Base-by-base conservation (phyloP, 2,113 vertebrate genomes). In the Phylloscopus trochiloides region DNA sequence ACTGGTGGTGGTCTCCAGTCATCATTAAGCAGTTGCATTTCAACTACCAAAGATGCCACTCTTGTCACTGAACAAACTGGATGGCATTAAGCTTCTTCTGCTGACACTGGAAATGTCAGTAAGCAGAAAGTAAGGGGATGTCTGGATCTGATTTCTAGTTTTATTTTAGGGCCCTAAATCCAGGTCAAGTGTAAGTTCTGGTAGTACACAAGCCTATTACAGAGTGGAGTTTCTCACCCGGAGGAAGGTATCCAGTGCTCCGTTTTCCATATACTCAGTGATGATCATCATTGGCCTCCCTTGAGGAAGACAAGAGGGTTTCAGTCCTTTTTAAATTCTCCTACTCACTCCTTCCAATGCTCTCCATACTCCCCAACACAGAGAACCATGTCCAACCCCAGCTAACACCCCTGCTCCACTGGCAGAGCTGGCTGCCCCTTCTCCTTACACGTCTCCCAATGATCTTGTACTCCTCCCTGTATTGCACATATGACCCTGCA, bases 221-320 rank as follows among this genome's bases (percentile, higher is more conserved):
- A 82, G 63, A 66, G 5, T 15, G 22, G 12, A 68, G 29, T 66
- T 28, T 65, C 98, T 98, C 87, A 99, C 99, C 98, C 99, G 98
- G 66, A 99, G 98, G 97, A 99, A 99, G 25, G 98, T 98, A 85
- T 99, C 99, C 92, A 99, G 98, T 1, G 99, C 99, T 67, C 99
- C 99, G 3, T 99, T 99, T 97, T 99, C 99, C 99, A 99, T 99
- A 66, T 99, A 99, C 82, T 99, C 99, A 3, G 99, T 99, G 98
- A 99, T 97, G 96, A 99, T 99, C 97, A 99, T 99, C 97, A 99
- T 99, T 25, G 99, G 99, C 24, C 98, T 98, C 63, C 96, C 98
- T 96, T 92, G 96, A 32, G 86, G 73, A 94, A 70, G 51, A 91
- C 26, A 96, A 82, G 34, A 70, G 13, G 4, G 21, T 25, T n/a